Percentiles rank a stretch among this genome's conserved stretches.
Evolutionary conservation across 1,140 invertebrate species (phyloP).

Genomic region (Eriocheir sinensis): DNA sequence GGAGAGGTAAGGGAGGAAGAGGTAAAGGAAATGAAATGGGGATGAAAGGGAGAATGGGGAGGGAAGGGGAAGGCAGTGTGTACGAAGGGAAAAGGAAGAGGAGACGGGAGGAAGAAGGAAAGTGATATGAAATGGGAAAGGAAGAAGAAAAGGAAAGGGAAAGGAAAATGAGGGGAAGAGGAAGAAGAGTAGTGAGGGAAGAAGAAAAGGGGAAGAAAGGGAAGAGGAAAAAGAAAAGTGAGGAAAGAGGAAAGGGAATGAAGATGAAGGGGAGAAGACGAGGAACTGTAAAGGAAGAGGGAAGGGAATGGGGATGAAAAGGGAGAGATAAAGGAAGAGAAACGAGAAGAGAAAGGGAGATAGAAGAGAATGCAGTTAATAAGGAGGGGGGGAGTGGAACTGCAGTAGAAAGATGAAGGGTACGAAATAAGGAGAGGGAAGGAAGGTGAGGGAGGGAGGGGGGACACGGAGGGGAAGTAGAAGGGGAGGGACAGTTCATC

Average conservation of each 20-base stretch:
- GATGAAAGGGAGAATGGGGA: not conserved
- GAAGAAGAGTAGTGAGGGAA: not conserved
- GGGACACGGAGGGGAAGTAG: not conserved
- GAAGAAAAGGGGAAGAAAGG: not conserved
- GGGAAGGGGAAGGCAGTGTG: not conserved
- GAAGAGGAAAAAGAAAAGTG: not conserved
- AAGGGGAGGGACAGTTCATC: not conserved
- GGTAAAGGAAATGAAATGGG: not conserved
- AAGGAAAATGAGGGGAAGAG: not conserved
- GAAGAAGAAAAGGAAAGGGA: not conserved
- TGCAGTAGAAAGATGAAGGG: not conserved
- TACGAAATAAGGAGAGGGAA: not conserved
- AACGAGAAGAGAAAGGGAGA: not conserved
- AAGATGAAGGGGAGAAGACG: not conserved
- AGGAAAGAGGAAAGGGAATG: not conserved
- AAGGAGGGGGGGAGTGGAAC: not conserved
- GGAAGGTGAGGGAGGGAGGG: not conserved
- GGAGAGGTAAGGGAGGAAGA: not conserved
- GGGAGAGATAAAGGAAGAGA: not conserved
- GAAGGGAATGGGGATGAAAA: not conserved
- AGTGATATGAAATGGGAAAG: no score
- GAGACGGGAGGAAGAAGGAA: not conserved
- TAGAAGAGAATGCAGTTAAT: constrained; percentile 1
- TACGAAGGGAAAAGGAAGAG: not conserved
- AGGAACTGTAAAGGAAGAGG: not conserved